Conservation (phyloP, 2,888 invertebrate genomes). For the Napeogenes sylphis region DNA sequence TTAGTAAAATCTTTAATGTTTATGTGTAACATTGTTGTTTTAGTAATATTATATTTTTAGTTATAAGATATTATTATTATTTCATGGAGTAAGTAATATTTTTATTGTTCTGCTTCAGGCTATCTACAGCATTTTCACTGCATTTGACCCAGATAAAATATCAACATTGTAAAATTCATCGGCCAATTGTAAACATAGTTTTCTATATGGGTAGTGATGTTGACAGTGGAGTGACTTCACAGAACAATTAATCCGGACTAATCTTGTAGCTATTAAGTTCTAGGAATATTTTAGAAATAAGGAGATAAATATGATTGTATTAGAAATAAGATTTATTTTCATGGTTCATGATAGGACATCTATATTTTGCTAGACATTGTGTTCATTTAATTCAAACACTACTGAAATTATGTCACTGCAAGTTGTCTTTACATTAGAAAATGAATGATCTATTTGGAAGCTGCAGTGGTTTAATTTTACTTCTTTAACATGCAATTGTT, state of each 20-base stretch:
- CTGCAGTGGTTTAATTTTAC: slow-evolving; percentile 48
- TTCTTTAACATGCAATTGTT: slow-evolving; percentile 33
- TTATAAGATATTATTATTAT: no score
- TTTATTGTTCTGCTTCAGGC: slow-evolving; percentile 36
- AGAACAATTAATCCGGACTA: slow-evolving; percentile 68
- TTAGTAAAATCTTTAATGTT: no score
- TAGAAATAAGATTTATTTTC: slow-evolving; percentile 69
- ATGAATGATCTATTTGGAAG: slow-evolving; percentile 26
- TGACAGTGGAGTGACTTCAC: slow-evolving; percentile 66
- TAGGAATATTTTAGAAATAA: slow-evolving; percentile 65
- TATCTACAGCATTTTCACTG: slow-evolving; percentile 49
- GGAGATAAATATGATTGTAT: slow-evolving; percentile 71
- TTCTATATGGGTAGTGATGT: slow-evolving; percentile 62
- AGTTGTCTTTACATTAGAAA: slow-evolving; percentile 29
- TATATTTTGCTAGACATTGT: slow-evolving; percentile 55
- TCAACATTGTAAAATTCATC: slow-evolving; percentile 58
- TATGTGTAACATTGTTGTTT: no score
- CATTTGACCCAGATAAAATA: slow-evolving; percentile 67
- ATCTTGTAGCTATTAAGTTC: slow-evolving; percentile 61
- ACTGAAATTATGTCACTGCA: slow-evolving; percentile 47
- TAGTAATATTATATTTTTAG: no score
- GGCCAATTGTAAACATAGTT: slow-evolving; percentile 61
- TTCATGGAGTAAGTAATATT: no score
- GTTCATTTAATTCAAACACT: slow-evolving; percentile 34
- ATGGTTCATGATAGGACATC: slow-evolving; percentile 58